Base-by-base conservation (phyloP, 2,113 vertebrate genomes). In the Panthera leo region DNA sequence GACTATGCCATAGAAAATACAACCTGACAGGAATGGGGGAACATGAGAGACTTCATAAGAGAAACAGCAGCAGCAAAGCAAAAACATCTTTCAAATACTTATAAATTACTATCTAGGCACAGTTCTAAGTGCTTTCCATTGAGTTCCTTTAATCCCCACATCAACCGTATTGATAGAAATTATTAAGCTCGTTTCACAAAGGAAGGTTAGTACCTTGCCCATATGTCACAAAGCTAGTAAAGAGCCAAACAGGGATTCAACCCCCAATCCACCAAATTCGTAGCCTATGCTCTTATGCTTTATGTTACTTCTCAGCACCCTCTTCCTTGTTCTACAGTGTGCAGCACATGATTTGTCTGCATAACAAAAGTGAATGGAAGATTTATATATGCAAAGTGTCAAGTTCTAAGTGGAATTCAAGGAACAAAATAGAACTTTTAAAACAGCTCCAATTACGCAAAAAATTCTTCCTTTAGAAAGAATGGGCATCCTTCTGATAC, bases 1-100 rank as follows among this genome's bases (percentile, higher is more conserved):
- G 63, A 58, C 21, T 5, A 18, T 11, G 29, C 34, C 31, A 65
- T 10, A 63, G 70, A 80, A 61, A 18, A 85, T 10, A 14, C 11
- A 45, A 3, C 45, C 67, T 31, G 2, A 19, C 0, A 25, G 34
- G n/a, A 42, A 1, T 45, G 5, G 78, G n/a, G 45, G 25, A 27
- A 8, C 14, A 10, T 0, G 9, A n/a, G 11, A 31, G 7, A 39
- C 21, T 53, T 55, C 2, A 29, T 6, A 91, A 21, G 1, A 68
- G 45, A 70, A 73, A 36, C 7, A 19, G 53, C 23, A 48, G 12
- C 25, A 55, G 84, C 65, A 4, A 63, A 83, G 78, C 7, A 82
- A 31, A 2, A 70, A 39, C 2, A 27, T 55, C 84, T 63, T 58
- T 21, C 12, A 0, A 5, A 51, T 18, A 21, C 21, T 80, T 48